Evolutionary conservation across 2,113 vertebrate species (phyloP), one percentile per base, ranked within the genome.

Genomic region (Shinisaurus crocodilurus): DNA sequence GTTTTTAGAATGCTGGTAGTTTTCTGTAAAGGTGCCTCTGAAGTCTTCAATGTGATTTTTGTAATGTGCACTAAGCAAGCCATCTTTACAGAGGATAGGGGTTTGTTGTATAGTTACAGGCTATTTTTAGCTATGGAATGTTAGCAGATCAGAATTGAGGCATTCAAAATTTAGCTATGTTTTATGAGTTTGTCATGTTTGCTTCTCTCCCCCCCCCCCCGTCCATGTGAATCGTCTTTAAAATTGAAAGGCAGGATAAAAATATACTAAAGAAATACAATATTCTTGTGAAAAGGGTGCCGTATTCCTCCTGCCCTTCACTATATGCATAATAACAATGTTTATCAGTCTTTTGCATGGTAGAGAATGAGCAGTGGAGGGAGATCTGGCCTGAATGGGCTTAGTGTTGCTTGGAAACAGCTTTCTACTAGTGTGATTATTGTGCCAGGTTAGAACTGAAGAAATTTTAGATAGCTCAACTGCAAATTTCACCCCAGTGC

Each of bases 381-480:
- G 45, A 79, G 34, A 90, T 85, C 63, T 85, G 13, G 13, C 63
- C n/a, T 90, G 60, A 79, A 90, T 85, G 72, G 57, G 43, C 25
- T 85, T 50, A 37, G n/a, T 32, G 72, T 67, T 79, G 72, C 45
- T 48, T 89, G 81, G 81, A 84, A 76, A 76, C 57, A 6, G 57
- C 72, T 69, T 79, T 69, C 45, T 79, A 32, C 79, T 72, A 72
- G 23, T 57, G 45, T 72, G 67, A 48, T 72, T 72, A 60, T 60
- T 40, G n/a, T 77, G 32, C 43, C 34, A 54, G 34, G 75, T 90
- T 69, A 65, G 74, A 79, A 85, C 6, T 69, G 25, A 40, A 79
- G 74, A 79, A 12, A 65, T 40, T 54, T 54, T 69, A 76, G 20
- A 50, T 84, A n/a, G 57, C 18, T 43, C 67, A 57, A 45, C 32